Conservation (phyloP, 2,797 vertebrate genomes). For the Enteromius fasciolatus region DNA sequence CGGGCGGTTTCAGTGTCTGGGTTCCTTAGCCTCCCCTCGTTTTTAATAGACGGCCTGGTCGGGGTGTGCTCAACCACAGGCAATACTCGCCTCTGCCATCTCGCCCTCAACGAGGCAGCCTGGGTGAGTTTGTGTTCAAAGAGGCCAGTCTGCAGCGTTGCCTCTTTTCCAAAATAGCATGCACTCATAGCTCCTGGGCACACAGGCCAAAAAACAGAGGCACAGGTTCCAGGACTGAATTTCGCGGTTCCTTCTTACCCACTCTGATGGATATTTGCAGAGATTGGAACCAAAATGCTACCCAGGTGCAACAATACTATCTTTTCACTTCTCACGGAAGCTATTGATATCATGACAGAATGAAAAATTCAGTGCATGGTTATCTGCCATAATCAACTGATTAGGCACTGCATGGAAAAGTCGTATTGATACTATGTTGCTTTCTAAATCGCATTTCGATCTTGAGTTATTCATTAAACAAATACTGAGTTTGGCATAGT, state of each 20-base stretch:
- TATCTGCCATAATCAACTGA: not conserved
- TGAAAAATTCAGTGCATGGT: not conserved
- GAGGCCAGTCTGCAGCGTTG: constrained; percentile 51
- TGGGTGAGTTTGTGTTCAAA: constrained; percentile 59
- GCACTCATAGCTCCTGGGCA: constrained; percentile 53
- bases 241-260: constrained; percentile 50
- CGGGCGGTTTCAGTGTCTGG: constrained; percentile 77
- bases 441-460: not conserved
- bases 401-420: not conserved
- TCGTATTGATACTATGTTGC: not conserved
- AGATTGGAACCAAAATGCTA: constrained; percentile 65
- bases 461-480: constrained; percentile 10
- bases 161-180: constrained; percentile 60
- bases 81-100: constrained; percentile 74
- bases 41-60: constrained; percentile 79
- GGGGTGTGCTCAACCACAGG: constrained; percentile 81
- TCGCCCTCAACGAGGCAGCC: constrained; percentile 66
- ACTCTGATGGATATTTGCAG: constrained; percentile 54
- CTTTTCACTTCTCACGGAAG: constrained; percentile 23
- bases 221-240: constrained; percentile 51
- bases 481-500: not conserved
- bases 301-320: constrained; percentile 40
- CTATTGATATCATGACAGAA: constrained; percentile 22
- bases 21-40: constrained; percentile 70
- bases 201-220: constrained; percentile 55